Base-by-base conservation (phyloP, 2,888 invertebrate species). In the Isotomurus palustris region DNA sequence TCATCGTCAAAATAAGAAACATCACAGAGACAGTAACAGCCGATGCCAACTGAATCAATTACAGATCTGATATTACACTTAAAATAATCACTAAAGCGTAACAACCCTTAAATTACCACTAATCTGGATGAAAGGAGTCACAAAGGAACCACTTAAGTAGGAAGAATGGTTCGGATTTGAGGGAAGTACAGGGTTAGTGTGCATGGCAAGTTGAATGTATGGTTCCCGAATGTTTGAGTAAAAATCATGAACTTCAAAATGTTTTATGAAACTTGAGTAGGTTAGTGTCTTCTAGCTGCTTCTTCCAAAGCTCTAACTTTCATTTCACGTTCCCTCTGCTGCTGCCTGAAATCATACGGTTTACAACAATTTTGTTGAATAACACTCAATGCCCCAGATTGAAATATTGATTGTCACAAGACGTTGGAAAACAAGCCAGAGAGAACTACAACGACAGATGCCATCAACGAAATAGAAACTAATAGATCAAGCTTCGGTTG, bases 251-350 rank as follows among this genome's bases (percentile, higher is more conserved):
- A 43, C 43, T 22, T 19, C 22, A 19, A 43, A 43, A 43, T 43
- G 43, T 43, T 22, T 43, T 43, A 22, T 50, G 50, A 22, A 38
- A 38, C 25, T 38, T 36, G 10, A 28, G 29, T 49, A 6, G 44
- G 52, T 48, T 62, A 68, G 69, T 83, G 82, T 73, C 83, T 87
- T 73, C 88, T 82, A 68, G 89, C 87, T 67, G 90, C 89, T 78
- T 89, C 88, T 78, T 89, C 89, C 72, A 89, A 79, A 68, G 87
- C 88, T 73, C 89, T 83, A 73, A 89, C 87, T 80, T 89, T 89
- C 73, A 89, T 81, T 78, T 90, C 88, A 69, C 88, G 82, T 73
- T 89, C 88, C 71, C 88, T 84, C 78, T 88, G 87, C 81, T 73
- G 73, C 61, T 87, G 87, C 71, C 84, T 83, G 78, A 79, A 76